Percentiles rank a stretch among this genome's conserved stretches.
These are phyloP conservation scores for Chrysopa pallens DNA, from an alignment of 1,140 invertebrate species.

Conservation along the genomic window DNA sequence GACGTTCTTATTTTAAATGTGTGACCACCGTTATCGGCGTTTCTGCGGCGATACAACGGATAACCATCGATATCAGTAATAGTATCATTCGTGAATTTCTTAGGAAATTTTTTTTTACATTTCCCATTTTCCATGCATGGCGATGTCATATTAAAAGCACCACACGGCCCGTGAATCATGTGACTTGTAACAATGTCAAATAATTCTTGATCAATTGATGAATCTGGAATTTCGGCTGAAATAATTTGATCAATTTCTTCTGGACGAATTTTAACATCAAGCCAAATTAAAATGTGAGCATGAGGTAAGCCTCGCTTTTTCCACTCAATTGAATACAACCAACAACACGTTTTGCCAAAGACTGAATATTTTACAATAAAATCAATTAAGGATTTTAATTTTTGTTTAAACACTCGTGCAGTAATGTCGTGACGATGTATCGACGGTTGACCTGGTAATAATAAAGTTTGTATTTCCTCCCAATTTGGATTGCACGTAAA, in stretches of 20 bases:
- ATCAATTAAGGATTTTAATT: constrained; percentile 25
- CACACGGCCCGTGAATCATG: constrained; percentile 31
- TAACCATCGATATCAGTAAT: constrained; percentile 17
- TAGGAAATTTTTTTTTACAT: constrained; percentile 12
- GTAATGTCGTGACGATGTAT: constrained; percentile 19
- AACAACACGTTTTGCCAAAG: constrained; percentile 18
- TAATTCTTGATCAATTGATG: constrained; percentile 13
- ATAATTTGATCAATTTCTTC: constrained; percentile 25
- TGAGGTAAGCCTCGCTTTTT: constrained; percentile 27
- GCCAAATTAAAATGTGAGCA: constrained; percentile 22
- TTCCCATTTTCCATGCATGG: constrained; percentile 9
- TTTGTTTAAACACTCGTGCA: constrained; percentile 27
- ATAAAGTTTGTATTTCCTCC: constrained; percentile 17
- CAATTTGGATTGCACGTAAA: constrained; percentile 31
- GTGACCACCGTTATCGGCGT: constrained; percentile 1
- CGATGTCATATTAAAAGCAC: constrained; percentile 11
- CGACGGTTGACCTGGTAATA: constrained; percentile 17
- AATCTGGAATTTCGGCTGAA: constrained; percentile 30
- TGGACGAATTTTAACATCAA: constrained; percentile 18
- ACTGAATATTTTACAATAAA: constrained; percentile 20
- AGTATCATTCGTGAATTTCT: constrained; percentile 13
- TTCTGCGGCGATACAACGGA: constrained; percentile 16
- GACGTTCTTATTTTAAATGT: constrained; percentile 15
- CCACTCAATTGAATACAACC: constrained; percentile 29
- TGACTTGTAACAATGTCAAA: constrained; percentile 20